Percentiles rank a stretch among this genome's conserved stretches.
Conservation (phyloP, 2,113 vertebrate species). For the Seriola quinqueradiata region DNA sequence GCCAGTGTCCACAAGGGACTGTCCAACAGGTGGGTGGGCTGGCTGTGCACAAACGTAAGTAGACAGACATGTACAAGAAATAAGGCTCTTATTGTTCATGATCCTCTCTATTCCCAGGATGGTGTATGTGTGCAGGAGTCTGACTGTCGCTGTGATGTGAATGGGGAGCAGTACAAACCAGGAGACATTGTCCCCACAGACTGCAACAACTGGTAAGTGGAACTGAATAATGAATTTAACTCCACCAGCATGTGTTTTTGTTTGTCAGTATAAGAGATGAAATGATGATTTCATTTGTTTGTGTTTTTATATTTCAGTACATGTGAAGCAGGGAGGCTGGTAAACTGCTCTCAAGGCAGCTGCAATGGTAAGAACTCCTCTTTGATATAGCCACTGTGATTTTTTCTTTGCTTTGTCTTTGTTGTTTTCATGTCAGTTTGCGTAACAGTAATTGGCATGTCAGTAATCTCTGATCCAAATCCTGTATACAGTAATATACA, state of each 20-base stretch:
- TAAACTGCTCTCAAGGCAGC: conserved; percentile 83
- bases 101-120: conserved; percentile 60
- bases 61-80: background rate
- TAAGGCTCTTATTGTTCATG: background rate
- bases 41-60: background rate
- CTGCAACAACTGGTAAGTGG: conserved; percentile 89
- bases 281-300: background rate
- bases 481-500: background rate
- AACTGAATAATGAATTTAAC: background rate
- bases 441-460: background rate
- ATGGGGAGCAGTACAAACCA: conserved; percentile 79
- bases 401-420: background rate
- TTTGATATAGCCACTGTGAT: background rate
- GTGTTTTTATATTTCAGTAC: conserved; percentile 77
- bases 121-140: conserved; percentile 80
- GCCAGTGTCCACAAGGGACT: conserved; percentile 83
- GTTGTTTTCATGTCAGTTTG: too few species aligned
- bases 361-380: conserved; percentile 81
- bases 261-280: background rate
- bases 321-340: conserved; percentile 85
- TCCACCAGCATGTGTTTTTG: background rate
- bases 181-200: conserved; percentile 79
- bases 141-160: conserved; percentile 85
- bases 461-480: background rate
- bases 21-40: conserved; percentile 82